A percentile compares a stretch with the other conserved stretches of the same genome.
These are phyloP conservation scores for Drosophila pachea DNA, from an alignment of 1,140 invertebrate species.

Conservation along the genomic window DNA sequence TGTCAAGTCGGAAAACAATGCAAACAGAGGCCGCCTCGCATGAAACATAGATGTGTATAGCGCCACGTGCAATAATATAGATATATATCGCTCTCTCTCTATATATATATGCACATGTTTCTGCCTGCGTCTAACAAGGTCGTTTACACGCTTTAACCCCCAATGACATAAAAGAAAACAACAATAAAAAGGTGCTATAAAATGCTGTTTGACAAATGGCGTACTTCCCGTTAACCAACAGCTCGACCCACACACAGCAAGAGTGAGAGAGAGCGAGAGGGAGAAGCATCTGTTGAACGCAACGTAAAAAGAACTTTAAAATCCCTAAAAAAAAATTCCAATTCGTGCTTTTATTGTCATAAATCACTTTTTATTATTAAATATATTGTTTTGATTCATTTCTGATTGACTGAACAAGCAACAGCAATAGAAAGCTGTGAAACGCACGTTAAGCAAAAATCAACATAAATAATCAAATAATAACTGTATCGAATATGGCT, in stretches of 20 bases:
- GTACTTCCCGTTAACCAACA: conserved; percentile 45
- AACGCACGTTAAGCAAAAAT: neutral
- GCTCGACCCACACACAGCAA: neutral
- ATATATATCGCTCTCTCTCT: neutral
- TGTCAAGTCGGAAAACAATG: neutral
- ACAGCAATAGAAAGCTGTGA: conserved; percentile 3
- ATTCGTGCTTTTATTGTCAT: too few relatives aligned
- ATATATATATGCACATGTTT: neutral
- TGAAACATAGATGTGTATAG: too few relatives aligned
- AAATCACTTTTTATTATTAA: conserved; percentile 7
- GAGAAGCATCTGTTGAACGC: too few relatives aligned
- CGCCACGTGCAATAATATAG: too few relatives aligned
- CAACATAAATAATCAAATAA: neutral
- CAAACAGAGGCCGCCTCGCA: neutral
- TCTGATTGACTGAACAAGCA: conserved; percentile 19
- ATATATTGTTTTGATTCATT: conserved; percentile 19
- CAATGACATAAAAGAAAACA: neutral
- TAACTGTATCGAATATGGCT: too few relatives aligned
- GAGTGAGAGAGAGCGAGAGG: too few relatives aligned
- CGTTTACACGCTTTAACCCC: conserved; percentile 19
- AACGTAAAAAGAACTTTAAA: too few relatives aligned
- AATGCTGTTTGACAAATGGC: conserved; percentile 64
- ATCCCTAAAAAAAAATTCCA: too few relatives aligned
- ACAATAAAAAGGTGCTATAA: conserved; percentile 46
- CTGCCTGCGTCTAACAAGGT: conserved; percentile 11